Evolutionary conservation across 92 coral and sea anemone genomes (phyloP).

Genomic region (Epizoanthus scotinus): DNA sequence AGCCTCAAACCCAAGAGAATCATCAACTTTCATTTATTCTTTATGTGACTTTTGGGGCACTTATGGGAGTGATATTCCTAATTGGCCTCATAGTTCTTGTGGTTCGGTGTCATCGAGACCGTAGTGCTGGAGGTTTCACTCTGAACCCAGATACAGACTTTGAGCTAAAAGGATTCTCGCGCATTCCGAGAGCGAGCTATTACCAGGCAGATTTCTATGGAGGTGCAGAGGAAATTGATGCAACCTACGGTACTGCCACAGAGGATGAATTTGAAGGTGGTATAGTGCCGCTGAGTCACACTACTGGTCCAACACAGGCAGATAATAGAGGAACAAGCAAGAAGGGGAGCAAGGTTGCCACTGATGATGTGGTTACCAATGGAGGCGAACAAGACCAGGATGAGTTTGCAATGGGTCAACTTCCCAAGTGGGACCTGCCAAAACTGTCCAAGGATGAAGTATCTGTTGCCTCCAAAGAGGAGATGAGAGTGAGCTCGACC

Average conservation of each 20-base stretch:
- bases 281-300: slow-evolving; percentile 42
- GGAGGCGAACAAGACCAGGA: slow-evolving; percentile 39
- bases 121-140: slow-evolving; percentile 60
- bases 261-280: slow-evolving; percentile 69
- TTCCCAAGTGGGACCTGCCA: slow-evolving; percentile 91
- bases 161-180: slow-evolving; percentile 74
- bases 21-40: slow-evolving; percentile 66
- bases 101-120: slow-evolving; percentile 77
- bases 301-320: neutral
- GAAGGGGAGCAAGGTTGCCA: neutral
- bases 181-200: slow-evolving; percentile 62
- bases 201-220: slow-evolving; percentile 84
- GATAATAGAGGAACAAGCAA: slow-evolving; percentile 2
- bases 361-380: neutral
- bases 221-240: slow-evolving; percentile 71
- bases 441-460: slow-evolving; percentile 61
- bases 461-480: slow-evolving; percentile 44
- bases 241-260: slow-evolving; percentile 50
- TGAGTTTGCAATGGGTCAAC: slow-evolving; percentile 67
- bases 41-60: slow-evolving; percentile 81
- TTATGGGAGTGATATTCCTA: slow-evolving; percentile 76
- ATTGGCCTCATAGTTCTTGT: slow-evolving; percentile 70
- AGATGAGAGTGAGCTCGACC: slow-evolving; percentile 4
- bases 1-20: slow-evolving; percentile 17
- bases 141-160: slow-evolving; percentile 59